Evolutionary conservation across 2,113 vertebrate species (phyloP).

Genomic region (Thunnus thynnus): DNA sequence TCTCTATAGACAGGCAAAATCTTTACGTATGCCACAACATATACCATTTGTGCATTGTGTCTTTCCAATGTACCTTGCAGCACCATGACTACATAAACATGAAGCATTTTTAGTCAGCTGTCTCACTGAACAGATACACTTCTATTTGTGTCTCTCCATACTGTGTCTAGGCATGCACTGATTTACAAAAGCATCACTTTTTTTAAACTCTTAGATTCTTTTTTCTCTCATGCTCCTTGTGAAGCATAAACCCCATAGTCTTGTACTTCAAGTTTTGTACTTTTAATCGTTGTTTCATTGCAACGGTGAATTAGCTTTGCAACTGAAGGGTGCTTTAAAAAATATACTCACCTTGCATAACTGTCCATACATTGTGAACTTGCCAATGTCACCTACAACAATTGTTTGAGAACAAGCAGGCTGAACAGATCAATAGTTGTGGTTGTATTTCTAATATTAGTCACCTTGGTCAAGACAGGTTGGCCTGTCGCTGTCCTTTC

Average conservation of each 20-base stretch:
- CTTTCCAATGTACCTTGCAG: not conserved
- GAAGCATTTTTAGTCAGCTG: not conserved
- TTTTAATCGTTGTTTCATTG: not conserved
- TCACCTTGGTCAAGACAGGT: not conserved
- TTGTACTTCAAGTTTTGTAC: not conserved
- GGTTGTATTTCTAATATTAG: no score
- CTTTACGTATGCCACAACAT: not conserved
- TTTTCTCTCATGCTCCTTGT: not conserved
- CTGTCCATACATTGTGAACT: no score
- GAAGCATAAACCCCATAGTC: not conserved
- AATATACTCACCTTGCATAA: no score
- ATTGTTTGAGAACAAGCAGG: no score
- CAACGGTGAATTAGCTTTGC: not conserved
- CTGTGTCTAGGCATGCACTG: not conserved
- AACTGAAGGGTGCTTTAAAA: not conserved
- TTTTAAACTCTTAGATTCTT: not conserved
- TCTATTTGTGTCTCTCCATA: not conserved
- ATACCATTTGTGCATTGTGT: not conserved
- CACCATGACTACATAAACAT: not conserved
- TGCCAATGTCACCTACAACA: no score
- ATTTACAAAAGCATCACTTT: not conserved
- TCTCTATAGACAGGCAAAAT: constrained; percentile 12
- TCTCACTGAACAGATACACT: not conserved
- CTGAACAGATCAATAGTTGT: no score
- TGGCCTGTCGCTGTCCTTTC: no score